Evolutionary conservation across 2,113 vertebrate species (phyloP).

Genomic region (Rhodinocichla rosea): DNA sequence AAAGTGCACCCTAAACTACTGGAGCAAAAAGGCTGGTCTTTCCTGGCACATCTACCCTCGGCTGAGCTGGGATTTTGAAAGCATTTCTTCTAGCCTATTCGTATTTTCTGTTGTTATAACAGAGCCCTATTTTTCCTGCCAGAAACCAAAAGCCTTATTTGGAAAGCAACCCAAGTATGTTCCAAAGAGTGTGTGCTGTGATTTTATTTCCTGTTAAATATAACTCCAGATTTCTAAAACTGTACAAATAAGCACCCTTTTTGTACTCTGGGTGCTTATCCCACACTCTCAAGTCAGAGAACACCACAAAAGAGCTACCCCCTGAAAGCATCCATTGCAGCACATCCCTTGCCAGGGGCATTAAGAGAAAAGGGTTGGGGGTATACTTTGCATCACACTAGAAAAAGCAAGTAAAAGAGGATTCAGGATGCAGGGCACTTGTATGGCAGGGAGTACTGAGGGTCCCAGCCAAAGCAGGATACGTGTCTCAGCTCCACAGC

Average conservation of each 20-base stretch:
- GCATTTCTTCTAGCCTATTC: neutral
- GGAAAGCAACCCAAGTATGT: slow-evolving; percentile 1
- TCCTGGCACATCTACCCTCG: neutral
- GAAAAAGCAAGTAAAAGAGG: neutral
- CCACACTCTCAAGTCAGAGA: neutral
- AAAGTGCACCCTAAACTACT: neutral
- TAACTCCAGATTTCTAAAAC: slow-evolving; percentile 8
- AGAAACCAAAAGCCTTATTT: slow-evolving; percentile 21
- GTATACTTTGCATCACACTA: neutral
- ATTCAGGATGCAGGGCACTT: neutral
- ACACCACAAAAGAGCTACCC: neutral
- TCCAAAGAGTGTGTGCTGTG: neutral
- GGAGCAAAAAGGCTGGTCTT: neutral
- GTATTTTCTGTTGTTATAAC: slow-evolving; percentile 8
- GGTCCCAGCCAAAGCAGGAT: neutral
- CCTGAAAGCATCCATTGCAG: neutral
- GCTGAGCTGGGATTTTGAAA: slow-evolving; percentile 16
- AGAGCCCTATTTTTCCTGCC: slow-evolving; percentile 1
- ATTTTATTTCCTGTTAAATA: slow-evolving; percentile 34
- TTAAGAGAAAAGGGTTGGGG: neutral
- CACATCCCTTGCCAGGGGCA: neutral
- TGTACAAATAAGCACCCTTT: neutral
- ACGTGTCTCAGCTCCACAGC: neutral
- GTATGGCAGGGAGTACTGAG: neutral
- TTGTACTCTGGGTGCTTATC: neutral